phyloP scores from a whole-genome alignment of 2,888 invertebrate genomes.

The Folsomia manolachei region DNA sequence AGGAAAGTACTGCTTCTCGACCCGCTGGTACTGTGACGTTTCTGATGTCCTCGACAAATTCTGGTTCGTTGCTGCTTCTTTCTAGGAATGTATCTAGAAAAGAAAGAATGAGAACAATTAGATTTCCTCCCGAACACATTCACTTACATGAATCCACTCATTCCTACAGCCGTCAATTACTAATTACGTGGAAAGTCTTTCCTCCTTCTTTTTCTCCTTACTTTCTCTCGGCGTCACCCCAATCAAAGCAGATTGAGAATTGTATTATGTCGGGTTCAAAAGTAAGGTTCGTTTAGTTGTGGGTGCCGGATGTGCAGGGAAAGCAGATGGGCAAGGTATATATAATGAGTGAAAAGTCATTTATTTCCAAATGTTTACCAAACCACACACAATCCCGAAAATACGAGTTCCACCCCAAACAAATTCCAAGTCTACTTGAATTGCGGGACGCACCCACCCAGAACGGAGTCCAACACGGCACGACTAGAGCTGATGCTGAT shows the following conservation, averaged over 20 bases:
- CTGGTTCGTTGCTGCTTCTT: conserved; percentile 60
- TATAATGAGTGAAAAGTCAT: too few species aligned
- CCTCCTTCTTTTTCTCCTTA: not conserved
- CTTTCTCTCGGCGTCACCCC: too few species aligned
- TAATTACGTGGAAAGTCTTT: conserved; percentile 9
- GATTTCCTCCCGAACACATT: conserved; percentile 20
- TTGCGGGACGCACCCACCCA: not conserved
- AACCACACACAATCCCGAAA: not conserved
- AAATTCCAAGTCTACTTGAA: not conserved
- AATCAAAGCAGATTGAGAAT: too few species aligned
- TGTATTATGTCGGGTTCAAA: not conserved
- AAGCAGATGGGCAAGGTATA: not conserved
- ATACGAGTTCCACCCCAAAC: not conserved
- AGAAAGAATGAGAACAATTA: conserved; percentile 22
- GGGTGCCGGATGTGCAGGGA: not conserved
- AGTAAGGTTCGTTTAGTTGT: not conserved
- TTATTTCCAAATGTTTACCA: not conserved
- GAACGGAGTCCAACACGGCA: not conserved
- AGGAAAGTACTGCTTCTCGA: conserved; percentile 60
- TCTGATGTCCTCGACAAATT: conserved; percentile 67
- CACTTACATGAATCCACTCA: conserved; percentile 18
- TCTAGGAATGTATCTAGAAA: conserved; percentile 45
- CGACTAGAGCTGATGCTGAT: conserved; percentile 13
- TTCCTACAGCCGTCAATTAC: conserved; percentile 18
- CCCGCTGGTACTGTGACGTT: conserved; percentile 74